A percentile compares a stretch with the other conserved stretches of the same genome.
Evolutionary conservation across 1,140 invertebrate genomes (phyloP).

Genomic region (Tetragnatha versicolor): DNA sequence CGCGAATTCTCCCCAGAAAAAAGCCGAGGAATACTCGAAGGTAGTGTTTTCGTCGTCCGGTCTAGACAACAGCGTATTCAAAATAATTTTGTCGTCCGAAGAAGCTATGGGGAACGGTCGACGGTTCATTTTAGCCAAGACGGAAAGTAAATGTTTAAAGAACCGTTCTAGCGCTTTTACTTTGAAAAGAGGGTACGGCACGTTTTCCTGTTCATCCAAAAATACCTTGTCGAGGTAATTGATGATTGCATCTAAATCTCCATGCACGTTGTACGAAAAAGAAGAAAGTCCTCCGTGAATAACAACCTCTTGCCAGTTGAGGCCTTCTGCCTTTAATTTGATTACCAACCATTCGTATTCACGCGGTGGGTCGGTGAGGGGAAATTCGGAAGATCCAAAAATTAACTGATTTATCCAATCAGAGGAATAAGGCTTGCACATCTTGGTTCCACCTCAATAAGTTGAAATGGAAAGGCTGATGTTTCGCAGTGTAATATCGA

Average conservation of each 20-base stretch:
- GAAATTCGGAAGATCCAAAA: neutral
- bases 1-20: slow-evolving; percentile 23
- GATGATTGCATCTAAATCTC: neutral
- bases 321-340: neutral
- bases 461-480: slow-evolving; percentile 3
- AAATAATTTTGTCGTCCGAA: neutral
- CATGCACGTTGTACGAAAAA: slow-evolving; percentile 1
- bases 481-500: neutral
- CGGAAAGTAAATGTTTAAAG: neutral
- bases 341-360: too few relatives aligned
- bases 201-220: too few relatives aligned
- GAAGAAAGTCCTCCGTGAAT: neutral
- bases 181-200: neutral
- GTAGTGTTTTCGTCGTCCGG: neutral
- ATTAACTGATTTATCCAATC: slow-evolving; percentile 4
- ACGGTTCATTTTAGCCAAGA: neutral
- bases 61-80: neutral
- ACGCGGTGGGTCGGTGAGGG: neutral
- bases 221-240: neutral
- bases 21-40: neutral
- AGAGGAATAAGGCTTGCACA: neutral
- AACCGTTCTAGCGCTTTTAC: neutral
- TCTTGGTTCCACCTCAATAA: slow-evolving; percentile 18
- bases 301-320: neutral
- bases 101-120: neutral